phyloP scores from a whole-genome alignment of 2,797 vertebrate species.

The Ammospiza maritima region DNA sequence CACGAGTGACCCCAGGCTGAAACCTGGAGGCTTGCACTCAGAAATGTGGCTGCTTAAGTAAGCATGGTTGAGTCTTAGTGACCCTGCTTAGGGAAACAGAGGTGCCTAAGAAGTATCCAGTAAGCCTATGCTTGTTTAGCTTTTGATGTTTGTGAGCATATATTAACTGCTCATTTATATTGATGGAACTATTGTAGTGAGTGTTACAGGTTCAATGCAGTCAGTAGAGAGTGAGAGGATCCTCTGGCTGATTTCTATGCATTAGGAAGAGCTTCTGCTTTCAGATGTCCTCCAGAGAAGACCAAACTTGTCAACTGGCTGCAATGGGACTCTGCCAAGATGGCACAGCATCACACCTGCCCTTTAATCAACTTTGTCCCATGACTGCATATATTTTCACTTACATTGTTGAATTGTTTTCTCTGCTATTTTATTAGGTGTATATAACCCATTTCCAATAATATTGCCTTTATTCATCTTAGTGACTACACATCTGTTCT shows the following conservation, averaged over 20 bases:
- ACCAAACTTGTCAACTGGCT: background rate
- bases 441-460: background rate
- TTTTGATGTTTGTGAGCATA: background rate
- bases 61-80: background rate
- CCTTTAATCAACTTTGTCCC: background rate
- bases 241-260: background rate
- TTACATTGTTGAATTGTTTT: background rate
- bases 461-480: background rate
- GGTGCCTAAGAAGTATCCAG: background rate
- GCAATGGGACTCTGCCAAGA: rapidly evolving
- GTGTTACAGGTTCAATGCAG: background rate
- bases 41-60: background rate
- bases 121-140: background rate
- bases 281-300: background rate
- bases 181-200: background rate
- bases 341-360: background rate
- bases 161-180: background rate
- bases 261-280: background rate
- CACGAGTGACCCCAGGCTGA: background rate
- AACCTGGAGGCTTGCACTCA: background rate
- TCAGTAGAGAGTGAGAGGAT: background rate
- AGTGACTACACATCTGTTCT: rapidly evolving
- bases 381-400: background rate
- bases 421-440: background rate
- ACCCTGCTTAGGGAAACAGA: background rate